Percentiles rank a stretch among this genome's conserved stretches.
Evolutionary conservation across 1,140 invertebrate species (phyloP).

Genomic region (Cherax quadricarinatus): DNA sequence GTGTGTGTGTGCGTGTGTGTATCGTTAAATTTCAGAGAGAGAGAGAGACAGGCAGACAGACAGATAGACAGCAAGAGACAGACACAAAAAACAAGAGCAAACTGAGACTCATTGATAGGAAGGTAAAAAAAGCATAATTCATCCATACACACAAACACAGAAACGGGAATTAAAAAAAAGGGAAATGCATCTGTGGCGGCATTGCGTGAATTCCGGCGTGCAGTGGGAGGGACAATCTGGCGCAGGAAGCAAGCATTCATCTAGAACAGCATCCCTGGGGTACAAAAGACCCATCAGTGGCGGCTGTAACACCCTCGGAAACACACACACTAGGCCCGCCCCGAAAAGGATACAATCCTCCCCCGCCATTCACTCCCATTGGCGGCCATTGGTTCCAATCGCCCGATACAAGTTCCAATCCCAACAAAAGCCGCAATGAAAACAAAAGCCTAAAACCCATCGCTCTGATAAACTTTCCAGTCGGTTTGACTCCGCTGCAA

Average conservation of each 20-base stretch:
- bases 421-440: conserved; percentile 67
- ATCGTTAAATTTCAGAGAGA: background rate
- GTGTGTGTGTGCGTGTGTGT: no score
- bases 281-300: conserved; percentile 55
- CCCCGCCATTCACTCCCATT: conserved; percentile 36
- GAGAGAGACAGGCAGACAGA: background rate
- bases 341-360: conserved; percentile 60
- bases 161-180: no score
- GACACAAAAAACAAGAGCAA: background rate
- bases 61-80: background rate
- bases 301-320: conserved; percentile 57
- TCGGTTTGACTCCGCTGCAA: conserved; percentile 59
- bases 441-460: conserved; percentile 65
- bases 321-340: conserved; percentile 53
- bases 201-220: no score
- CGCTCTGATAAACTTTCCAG: conserved; percentile 67
- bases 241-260: conserved; percentile 27
- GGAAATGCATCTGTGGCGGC: no score
- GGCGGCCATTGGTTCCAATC: conserved; percentile 64
- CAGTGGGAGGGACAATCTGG: conserved; percentile 6
- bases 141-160: no score
- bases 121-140: no score
- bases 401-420: conserved; percentile 63
- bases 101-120: no score
- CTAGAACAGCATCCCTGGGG: conserved; percentile 43